Conservation (phyloP, 2,888 invertebrate genomes). For the Drosophila cyrtoloma region DNA sequence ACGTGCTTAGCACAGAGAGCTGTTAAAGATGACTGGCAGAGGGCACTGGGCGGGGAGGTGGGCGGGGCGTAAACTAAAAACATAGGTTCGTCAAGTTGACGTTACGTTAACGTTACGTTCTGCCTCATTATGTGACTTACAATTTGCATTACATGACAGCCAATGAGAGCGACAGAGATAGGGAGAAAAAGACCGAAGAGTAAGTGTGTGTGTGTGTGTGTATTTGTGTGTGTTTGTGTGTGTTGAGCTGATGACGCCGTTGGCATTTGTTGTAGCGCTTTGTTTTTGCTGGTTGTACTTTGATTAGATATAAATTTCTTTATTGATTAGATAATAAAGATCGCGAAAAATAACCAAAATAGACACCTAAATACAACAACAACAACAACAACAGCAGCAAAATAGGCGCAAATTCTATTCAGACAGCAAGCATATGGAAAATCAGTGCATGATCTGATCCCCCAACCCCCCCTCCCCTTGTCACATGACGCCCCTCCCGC, state of each 20-base stretch:
- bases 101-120: conserved; percentile 35
- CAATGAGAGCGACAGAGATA: conserved; percentile 1
- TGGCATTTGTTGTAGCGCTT: conserved; percentile 36
- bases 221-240: conserved; percentile 2
- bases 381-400: neutral
- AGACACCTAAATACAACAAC: neutral
- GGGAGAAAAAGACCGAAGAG: neutral
- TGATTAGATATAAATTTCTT: conserved; percentile 82
- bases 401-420: conserved; percentile 7
- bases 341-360: conserved; percentile 15
- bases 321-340: conserved; percentile 81
- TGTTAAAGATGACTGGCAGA: conserved; percentile 6
- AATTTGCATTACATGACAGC: conserved; percentile 44
- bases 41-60: neutral
- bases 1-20: conserved; percentile 19
- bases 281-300: conserved; percentile 49
- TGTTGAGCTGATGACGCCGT: conserved; percentile 31
- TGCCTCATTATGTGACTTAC: conserved; percentile 71
- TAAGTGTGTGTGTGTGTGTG: conserved; percentile 2
- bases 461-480: conserved; percentile 3
- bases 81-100: conserved; percentile 45
- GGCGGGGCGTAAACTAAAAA: neutral
- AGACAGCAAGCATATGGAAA: conserved; percentile 33
- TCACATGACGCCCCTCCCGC: neutral
- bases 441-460: conserved; percentile 54